Evolutionary conservation across 2,888 invertebrate genomes (phyloP).

Genomic region (Holacanthella duospinosa): DNA sequence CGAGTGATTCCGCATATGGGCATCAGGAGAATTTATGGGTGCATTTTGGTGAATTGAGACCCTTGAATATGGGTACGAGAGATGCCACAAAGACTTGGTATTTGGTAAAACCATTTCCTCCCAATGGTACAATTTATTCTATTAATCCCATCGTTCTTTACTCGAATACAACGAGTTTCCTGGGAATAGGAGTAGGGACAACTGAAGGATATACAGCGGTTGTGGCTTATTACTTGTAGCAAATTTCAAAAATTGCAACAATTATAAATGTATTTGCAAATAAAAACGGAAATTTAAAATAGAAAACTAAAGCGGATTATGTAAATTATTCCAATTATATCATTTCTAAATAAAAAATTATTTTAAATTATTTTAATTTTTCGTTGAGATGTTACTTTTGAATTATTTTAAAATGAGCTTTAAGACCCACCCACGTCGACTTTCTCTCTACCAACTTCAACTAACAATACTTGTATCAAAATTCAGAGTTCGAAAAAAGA

Average conservation of each 20-base stretch:
- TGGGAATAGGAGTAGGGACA: constrained; percentile 11
- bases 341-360: too few relatives aligned
- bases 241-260: background rate
- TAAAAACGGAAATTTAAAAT: too few relatives aligned
- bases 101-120: constrained; percentile 24
- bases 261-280: too few relatives aligned
- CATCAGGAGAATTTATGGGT: constrained; percentile 23
- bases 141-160: constrained; percentile 7
- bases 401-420: too few relatives aligned
- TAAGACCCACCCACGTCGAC: too few relatives aligned
- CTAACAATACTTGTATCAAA: too few relatives aligned
- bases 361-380: too few relatives aligned
- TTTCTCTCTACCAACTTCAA: too few relatives aligned
- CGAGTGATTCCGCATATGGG: constrained; percentile 15
- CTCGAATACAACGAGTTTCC: constrained; percentile 1
- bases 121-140: constrained; percentile 12
- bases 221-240: constrained; percentile 8
- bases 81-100: constrained; percentile 30
- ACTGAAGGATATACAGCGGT: background rate
- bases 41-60: constrained; percentile 22
- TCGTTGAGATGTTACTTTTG: too few relatives aligned
- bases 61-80: constrained; percentile 22
- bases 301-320: too few relatives aligned
- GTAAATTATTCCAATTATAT: too few relatives aligned
- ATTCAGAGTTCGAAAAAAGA: background rate